phyloP scores from a whole-genome alignment of 2,113 vertebrate genomes.

The Brachypteracias leptosomus region DNA sequence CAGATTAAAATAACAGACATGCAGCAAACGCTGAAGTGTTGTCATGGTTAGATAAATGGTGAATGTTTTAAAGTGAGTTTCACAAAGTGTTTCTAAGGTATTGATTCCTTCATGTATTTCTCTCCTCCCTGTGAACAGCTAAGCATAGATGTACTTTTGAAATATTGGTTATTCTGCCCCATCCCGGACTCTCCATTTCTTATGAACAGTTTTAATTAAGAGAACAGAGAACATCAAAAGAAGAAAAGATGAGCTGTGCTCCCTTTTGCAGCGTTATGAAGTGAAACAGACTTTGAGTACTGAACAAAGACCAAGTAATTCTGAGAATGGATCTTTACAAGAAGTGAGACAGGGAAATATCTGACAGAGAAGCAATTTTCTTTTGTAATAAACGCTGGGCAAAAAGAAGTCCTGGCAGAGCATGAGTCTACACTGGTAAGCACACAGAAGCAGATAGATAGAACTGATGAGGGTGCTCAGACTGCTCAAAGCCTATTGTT shows the following conservation, averaged over 20 bases:
- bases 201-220: neutral
- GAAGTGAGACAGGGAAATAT: neutral
- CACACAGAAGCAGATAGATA: neutral
- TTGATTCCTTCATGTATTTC: neutral
- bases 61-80: neutral
- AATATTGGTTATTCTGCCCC: neutral
- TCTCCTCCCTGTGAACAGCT: neutral
- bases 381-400: neutral
- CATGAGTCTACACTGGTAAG: neutral
- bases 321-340: neutral
- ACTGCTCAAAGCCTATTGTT: neutral
- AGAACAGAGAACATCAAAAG: neutral
- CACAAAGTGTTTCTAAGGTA: neutral
- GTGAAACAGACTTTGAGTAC: neutral
- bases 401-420: neutral
- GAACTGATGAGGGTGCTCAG: neutral
- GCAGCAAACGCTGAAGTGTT: neutral
- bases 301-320: neutral
- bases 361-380: neutral
- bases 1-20: neutral
- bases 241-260: neutral
- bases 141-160: neutral
- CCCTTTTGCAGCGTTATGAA: neutral
- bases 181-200: neutral
- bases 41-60: neutral